phyloP scores from a whole-genome alignment of 2,888 invertebrate species.

The Chrysina gloriosa region DNA sequence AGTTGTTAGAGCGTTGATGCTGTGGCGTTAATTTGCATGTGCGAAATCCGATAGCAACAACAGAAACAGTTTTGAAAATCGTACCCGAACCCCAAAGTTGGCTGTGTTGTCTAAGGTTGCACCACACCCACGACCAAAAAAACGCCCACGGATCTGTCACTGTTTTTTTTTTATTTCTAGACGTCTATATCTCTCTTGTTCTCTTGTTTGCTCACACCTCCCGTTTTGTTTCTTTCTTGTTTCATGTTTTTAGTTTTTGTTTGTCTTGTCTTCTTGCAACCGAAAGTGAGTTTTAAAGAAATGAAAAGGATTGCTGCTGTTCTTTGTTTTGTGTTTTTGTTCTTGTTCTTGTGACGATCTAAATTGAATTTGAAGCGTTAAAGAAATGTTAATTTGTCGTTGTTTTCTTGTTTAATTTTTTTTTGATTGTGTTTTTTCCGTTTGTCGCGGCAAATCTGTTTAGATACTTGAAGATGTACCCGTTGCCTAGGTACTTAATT shows the following conservation, averaged over 20 bases:
- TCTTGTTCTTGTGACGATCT: no score
- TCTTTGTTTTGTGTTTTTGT: background rate
- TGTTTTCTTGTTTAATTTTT: slow-evolving; percentile 2
- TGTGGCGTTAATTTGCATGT: slow-evolving; percentile 56
- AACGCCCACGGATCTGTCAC: slow-evolving; percentile 46
- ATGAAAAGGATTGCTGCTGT: slow-evolving; percentile 47
- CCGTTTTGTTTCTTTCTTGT: background rate
- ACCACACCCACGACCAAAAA: slow-evolving; percentile 55
- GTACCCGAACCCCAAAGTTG: slow-evolving; percentile 58
- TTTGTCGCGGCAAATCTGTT: slow-evolving; percentile 15
- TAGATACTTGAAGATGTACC: slow-evolving; percentile 40
- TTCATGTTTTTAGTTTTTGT: background rate
- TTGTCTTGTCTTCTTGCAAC: background rate
- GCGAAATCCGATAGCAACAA: slow-evolving; percentile 50
- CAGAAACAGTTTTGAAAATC: slow-evolving; percentile 40
- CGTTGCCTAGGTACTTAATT: slow-evolving; percentile 56
- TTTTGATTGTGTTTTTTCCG: slow-evolving; percentile 28
- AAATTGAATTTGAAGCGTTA: no score
- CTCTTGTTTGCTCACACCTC: background rate
- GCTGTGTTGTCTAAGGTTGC: slow-evolving; percentile 66
- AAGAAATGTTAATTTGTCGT: background rate
- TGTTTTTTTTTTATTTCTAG: slow-evolving; percentile 22
- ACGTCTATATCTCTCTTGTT: slow-evolving; percentile 39
- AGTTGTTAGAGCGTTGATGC: slow-evolving; percentile 53
- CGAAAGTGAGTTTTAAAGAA: background rate